Evolutionary conservation across 1,140 invertebrate species (phyloP).

Genomic region (Bombus polaris): DNA sequence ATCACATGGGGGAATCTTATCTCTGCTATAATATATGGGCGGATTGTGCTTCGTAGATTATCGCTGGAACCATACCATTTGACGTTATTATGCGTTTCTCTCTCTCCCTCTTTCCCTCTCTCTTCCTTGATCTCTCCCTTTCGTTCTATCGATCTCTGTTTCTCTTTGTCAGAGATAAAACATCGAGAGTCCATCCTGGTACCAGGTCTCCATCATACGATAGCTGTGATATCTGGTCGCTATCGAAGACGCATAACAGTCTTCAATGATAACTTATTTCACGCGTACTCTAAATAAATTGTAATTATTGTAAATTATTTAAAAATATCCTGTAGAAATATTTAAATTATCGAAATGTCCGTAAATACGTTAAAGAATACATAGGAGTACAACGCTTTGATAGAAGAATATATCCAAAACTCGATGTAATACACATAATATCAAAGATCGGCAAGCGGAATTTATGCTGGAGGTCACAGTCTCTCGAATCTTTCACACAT

Average conservation of each 20-base stretch:
- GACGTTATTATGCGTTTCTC: conserved; percentile 45
- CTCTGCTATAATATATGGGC: conserved; percentile 66
- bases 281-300: background rate
- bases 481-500: background rate
- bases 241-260: no score
- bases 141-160: conserved; percentile 4
- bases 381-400: no score
- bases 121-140: background rate
- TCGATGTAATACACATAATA: no score
- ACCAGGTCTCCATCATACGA: conserved; percentile 7
- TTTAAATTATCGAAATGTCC: no score
- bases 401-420: no score
- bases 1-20: conserved; percentile 70
- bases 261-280: background rate
- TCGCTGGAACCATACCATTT: conserved; percentile 54
- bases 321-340: no score
- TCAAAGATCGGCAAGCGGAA: no score
- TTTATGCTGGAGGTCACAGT: no score
- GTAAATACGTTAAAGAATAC: no score
- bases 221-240: background rate
- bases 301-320: no score
- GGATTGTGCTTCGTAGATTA: conserved; percentile 73
- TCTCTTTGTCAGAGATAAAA: conserved; percentile 5
- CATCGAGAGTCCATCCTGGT: background rate
- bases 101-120: background rate